These are phyloP conservation scores for Pedionomus torquatus DNA, from an alignment of 2,113 vertebrate species.

Conservation along the genomic window DNA sequence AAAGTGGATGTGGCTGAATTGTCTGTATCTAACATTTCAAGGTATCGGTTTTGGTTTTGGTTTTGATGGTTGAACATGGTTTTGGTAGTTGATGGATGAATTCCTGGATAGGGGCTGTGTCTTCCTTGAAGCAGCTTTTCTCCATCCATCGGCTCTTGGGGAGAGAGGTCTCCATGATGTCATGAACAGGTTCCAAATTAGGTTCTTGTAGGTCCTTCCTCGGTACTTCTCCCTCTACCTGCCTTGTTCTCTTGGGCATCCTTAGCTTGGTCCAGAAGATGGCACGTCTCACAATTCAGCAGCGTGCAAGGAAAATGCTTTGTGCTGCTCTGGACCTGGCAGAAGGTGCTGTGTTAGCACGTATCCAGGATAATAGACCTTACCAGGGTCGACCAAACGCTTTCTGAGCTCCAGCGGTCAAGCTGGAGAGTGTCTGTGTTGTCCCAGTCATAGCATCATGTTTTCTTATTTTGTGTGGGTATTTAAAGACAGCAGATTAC, in stretches of 20 bases:
- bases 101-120: not conserved
- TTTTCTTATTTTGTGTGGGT: not conserved
- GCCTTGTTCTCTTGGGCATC: not conserved
- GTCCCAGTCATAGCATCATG: not conserved
- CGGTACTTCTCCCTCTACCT: not conserved
- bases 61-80: no score
- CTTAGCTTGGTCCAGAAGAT: not conserved
- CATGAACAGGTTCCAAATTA: rapidly evolving
- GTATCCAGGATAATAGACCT: not conserved
- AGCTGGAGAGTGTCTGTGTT: not conserved
- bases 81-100: not conserved
- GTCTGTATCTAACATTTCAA: not conserved
- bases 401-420: not conserved
- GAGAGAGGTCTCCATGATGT: not conserved
- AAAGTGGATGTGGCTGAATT: not conserved
- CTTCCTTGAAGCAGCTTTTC: not conserved
- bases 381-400: not conserved
- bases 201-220: not conserved
- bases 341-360: not conserved
- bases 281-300: not conserved
- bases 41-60: no score
- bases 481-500: not conserved
- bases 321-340: not conserved
- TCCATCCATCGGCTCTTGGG: rapidly evolving
- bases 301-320: not conserved